Percentiles rank a stretch among this genome's conserved stretches.
Conservation (phyloP, 1,140 invertebrate species). For the Pollicipes pollicipes region DNA sequence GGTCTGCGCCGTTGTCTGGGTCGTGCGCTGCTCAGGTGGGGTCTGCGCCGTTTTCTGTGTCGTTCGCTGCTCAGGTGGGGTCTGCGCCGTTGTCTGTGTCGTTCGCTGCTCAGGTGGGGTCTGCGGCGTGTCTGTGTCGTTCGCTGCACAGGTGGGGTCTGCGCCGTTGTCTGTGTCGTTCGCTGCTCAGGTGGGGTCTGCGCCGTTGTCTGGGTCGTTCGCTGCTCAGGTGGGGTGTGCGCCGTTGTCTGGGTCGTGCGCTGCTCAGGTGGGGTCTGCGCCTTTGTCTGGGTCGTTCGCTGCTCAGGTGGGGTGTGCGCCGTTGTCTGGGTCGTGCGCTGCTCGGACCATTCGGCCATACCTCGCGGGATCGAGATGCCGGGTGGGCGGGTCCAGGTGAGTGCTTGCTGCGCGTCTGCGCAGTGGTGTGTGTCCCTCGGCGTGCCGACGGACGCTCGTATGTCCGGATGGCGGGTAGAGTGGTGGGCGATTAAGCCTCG, state of each 20-base stretch:
- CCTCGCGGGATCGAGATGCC: too few relatives aligned
- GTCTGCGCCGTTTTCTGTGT: constrained; percentile 5
- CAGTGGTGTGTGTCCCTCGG: too few relatives aligned
- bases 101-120: constrained; percentile 4
- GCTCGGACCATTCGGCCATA: too few relatives aligned
- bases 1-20: neutral
- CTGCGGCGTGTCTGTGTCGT: too few relatives aligned
- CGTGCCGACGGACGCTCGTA: too few relatives aligned
- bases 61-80: constrained; percentile 8
- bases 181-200: constrained; percentile 22
- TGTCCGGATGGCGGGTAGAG: too few relatives aligned
- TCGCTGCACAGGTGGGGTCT: constrained; percentile 21
- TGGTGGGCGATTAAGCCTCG: too few relatives aligned
- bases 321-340: constrained; percentile 1
- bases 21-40: constrained; percentile 1
- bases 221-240: neutral
- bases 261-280: constrained; percentile 8
- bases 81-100: constrained; percentile 3
- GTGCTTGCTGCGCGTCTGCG: too few relatives aligned
- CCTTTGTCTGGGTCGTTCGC: too few relatives aligned
- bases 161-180: neutral
- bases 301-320: constrained; percentile 10
- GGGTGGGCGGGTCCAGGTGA: too few relatives aligned
- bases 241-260: neutral
- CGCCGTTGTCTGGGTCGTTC: constrained; percentile 22